phyloP scores from a whole-genome alignment of 1,140 invertebrate species.

The Philaenus spumarius region DNA sequence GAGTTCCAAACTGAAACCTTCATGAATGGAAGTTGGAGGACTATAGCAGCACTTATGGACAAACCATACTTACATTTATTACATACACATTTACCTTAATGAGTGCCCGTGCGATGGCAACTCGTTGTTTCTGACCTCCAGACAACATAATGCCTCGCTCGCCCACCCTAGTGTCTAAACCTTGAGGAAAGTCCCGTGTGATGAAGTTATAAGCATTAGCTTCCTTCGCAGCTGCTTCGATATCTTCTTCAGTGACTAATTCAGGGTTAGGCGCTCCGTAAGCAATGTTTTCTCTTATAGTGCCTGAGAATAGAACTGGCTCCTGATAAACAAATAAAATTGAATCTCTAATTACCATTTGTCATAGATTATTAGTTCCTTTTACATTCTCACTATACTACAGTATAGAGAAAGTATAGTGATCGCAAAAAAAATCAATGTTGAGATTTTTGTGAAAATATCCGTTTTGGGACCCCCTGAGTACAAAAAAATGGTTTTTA shows the following conservation, averaged over 20 bases:
- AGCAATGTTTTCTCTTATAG: constrained; percentile 76
- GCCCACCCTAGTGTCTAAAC: constrained; percentile 71
- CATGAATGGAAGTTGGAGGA: background rate
- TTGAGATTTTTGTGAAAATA: too few relatives aligned
- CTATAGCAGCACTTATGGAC: background rate
- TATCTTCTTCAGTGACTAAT: constrained; percentile 44
- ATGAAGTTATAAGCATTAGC: constrained; percentile 83
- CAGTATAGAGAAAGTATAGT: too few relatives aligned
- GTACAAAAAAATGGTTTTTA: too few relatives aligned
- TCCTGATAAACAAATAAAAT: constrained; percentile 56
- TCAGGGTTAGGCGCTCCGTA: constrained; percentile 59
- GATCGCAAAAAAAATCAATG: too few relatives aligned
- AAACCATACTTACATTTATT: background rate
- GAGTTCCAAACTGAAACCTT: background rate
- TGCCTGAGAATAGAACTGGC: constrained; percentile 73
- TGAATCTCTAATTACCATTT: too few relatives aligned
- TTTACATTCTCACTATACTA: too few relatives aligned
- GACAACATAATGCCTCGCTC: constrained; percentile 75
- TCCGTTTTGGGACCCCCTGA: too few relatives aligned
- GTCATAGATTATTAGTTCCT: too few relatives aligned
- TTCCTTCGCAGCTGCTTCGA: constrained; percentile 53
- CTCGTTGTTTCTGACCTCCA: constrained; percentile 79
- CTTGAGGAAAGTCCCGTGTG: constrained; percentile 53
- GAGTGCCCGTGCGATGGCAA: constrained; percentile 85
- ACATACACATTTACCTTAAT: constrained; percentile 55